Conservation (phyloP, 2,888 invertebrate species). For the Tupiocoris notatus region DNA sequence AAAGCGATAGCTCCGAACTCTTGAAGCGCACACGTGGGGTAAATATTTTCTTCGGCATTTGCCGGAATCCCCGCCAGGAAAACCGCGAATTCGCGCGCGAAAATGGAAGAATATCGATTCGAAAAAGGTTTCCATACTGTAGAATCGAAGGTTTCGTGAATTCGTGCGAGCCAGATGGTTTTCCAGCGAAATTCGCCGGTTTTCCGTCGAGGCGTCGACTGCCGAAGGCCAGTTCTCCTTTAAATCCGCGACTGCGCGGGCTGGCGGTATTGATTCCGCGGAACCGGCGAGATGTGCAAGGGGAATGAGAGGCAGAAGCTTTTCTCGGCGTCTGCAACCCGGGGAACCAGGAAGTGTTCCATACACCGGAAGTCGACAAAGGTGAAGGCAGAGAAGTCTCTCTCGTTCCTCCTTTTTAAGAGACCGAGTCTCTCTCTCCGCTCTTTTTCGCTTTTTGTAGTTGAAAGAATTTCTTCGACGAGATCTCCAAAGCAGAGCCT, state of each 20-base stretch:
- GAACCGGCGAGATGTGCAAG: not conserved
- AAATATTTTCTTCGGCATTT: conserved; percentile 4
- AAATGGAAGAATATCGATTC: no score
- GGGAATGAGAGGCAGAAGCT: not conserved
- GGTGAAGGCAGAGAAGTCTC: conserved; percentile 11
- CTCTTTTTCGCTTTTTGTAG: not conserved
- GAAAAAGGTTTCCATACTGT: no score
- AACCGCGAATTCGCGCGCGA: not conserved
- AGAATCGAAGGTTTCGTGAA: no score
- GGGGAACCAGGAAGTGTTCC: conserved; percentile 43
- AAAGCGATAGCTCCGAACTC: conserved; percentile 11
- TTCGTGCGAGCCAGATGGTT: no score
- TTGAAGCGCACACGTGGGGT: not conserved
- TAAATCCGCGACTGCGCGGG: conserved; percentile 40
- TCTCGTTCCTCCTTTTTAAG: not conserved
- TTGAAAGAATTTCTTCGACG: not conserved
- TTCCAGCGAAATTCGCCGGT: not conserved
- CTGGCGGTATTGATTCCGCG: conserved; percentile 31
- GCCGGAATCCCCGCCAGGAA: conserved; percentile 8
- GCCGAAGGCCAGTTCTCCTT: conserved; percentile 32
- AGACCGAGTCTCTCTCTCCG: not conserved
- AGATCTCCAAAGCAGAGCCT: not conserved
- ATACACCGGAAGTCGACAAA: conserved; percentile 40
- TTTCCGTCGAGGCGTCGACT: not conserved
- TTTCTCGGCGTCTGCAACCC: conserved; percentile 37